These are phyloP conservation scores for Phrynosoma blainvillii DNA, from an alignment of 2,113 vertebrate species.

Conservation along the genomic window DNA sequence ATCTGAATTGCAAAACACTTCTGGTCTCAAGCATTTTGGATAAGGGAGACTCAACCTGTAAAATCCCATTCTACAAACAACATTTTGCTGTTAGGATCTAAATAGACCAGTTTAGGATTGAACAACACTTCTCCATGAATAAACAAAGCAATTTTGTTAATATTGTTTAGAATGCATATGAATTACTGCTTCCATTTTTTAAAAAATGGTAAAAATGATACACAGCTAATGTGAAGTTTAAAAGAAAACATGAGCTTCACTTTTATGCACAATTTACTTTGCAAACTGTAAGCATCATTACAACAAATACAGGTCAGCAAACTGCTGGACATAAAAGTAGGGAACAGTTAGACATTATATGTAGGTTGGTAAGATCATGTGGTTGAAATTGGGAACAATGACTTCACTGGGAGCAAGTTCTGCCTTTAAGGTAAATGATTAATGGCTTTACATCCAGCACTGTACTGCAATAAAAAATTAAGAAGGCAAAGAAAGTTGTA, in stretches of 20 bases:
- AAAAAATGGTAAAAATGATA: slow-evolving; percentile 10
- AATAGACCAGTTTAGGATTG: background rate
- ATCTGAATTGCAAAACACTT: no score
- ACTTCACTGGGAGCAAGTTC: background rate
- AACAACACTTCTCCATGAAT: background rate
- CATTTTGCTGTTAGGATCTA: background rate
- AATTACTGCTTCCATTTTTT: background rate
- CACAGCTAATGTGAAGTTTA: background rate
- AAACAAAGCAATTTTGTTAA: background rate
- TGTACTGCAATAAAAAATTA: slow-evolving; percentile 20
- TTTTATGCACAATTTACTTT: slow-evolving; percentile 24
- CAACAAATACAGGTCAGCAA: slow-evolving; percentile 31
- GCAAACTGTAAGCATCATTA: slow-evolving; percentile 23
- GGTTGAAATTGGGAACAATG: slow-evolving; percentile 32
- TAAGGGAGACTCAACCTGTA: no score
- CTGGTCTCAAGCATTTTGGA: no score
- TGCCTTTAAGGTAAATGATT: slow-evolving; percentile 24
- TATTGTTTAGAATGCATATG: background rate
- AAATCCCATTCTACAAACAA: background rate
- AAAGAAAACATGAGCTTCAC: background rate
- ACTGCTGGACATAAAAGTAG: slow-evolving; percentile 34
- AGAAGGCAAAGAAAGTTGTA: slow-evolving; percentile 36
- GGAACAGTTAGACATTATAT: slow-evolving; percentile 17
- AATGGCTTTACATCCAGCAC: background rate
- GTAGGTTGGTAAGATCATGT: background rate